Conservation (phyloP, 2,113 vertebrate genomes). For the Craseonycteris thonglongyai region DNA sequence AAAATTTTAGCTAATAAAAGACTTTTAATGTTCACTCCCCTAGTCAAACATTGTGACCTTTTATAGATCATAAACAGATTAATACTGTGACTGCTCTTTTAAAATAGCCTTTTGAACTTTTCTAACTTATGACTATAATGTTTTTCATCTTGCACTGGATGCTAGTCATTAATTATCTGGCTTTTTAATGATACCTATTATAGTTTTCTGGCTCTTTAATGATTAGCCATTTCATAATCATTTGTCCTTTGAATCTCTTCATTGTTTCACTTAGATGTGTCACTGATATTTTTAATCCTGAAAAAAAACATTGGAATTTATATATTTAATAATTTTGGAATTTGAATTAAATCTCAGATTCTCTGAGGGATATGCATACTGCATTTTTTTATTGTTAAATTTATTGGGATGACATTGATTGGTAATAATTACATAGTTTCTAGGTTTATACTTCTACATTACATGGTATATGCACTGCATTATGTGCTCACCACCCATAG, state of each 20-base stretch:
- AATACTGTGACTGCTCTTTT: background rate
- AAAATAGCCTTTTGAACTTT: background rate
- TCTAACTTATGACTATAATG: background rate
- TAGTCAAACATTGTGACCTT: slow-evolving; percentile 2
- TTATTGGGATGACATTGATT: too few relatives aligned
- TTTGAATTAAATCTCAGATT: background rate
- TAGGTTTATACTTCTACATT: too few relatives aligned
- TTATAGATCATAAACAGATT: background rate
- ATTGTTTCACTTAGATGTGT: background rate
- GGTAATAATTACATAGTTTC: too few relatives aligned
- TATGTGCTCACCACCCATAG: too few relatives aligned
- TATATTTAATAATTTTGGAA: background rate
- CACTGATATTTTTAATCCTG: background rate
- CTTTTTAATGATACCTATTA: background rate
- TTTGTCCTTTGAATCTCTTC: background rate
- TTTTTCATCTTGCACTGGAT: background rate
- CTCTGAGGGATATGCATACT: background rate
- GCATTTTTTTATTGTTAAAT: too few relatives aligned
- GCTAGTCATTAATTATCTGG: background rate
- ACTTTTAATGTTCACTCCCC: background rate
- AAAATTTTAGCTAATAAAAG: background rate
- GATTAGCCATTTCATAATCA: background rate
- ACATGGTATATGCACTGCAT: too few relatives aligned
- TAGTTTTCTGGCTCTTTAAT: background rate
- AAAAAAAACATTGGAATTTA: background rate